Evolutionary conservation across 2,888 invertebrate genomes (phyloP).

Genomic region (Drosophila rubida): DNA sequence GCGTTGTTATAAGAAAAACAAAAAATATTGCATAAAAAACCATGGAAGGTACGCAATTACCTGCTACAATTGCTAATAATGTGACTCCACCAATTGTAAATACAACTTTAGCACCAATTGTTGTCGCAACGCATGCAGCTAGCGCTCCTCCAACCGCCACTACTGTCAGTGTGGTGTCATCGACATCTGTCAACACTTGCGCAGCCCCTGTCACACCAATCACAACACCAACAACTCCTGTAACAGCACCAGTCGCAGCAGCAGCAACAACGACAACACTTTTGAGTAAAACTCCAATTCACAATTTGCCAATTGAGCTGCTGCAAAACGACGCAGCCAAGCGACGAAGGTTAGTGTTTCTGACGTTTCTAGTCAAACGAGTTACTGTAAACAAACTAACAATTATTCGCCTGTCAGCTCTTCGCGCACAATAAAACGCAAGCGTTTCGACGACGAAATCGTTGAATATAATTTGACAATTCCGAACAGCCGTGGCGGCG

Average conservation of each 20-base stretch:
- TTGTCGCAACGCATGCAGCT: constrained; percentile 25
- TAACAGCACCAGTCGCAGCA: constrained; percentile 14
- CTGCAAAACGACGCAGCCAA: constrained; percentile 83
- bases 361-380: constrained; percentile 8
- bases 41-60: constrained; percentile 47
- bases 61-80: constrained; percentile 25
- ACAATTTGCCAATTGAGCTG: constrained; percentile 77
- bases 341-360: constrained; percentile 80
- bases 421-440: constrained; percentile 96
- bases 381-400: constrained; percentile 7
- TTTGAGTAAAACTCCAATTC: constrained; percentile 54
- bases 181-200: constrained; percentile 57
- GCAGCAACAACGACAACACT: constrained; percentile 32
- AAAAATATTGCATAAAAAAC: constrained; percentile 25
- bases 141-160: constrained; percentile 45
- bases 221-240: constrained; percentile 20
- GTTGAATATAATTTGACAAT: constrained; percentile 94
- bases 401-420: constrained; percentile 87
- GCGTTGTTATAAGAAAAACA: constrained; percentile 47
- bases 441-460: constrained; percentile 98
- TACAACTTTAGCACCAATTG: constrained; percentile 23
- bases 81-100: constrained; percentile 7
- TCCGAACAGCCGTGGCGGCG: constrained; percentile 83
- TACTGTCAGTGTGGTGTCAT: constrained; percentile 60
- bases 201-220: constrained; percentile 45